phyloP scores from a whole-genome alignment of 2,113 vertebrate genomes.

The Forbesichthys agassizii region DNA sequence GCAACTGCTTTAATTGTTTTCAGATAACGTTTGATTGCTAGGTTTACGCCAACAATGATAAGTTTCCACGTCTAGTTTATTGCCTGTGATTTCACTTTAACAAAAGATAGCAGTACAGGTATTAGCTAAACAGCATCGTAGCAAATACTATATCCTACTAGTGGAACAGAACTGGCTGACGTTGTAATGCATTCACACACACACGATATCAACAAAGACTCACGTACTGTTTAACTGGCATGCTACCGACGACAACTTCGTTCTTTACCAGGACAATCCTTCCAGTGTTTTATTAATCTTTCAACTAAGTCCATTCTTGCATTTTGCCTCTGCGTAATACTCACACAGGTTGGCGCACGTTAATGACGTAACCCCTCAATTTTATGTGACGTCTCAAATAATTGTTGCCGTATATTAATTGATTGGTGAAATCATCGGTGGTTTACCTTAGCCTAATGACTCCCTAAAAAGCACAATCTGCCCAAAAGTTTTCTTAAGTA shows the following conservation, averaged over 20 bases:
- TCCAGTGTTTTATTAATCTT: conserved; percentile 15
- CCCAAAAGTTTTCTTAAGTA: too few relatives aligned
- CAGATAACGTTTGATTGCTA: conserved; percentile 35
- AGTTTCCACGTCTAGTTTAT: neutral
- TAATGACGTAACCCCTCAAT: too few relatives aligned
- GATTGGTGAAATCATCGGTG: too few relatives aligned
- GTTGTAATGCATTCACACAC: neutral
- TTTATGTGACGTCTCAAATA: too few relatives aligned
- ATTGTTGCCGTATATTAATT: too few relatives aligned
- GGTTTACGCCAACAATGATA: conserved; percentile 27
- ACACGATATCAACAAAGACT: conserved; percentile 7
- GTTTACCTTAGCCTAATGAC: too few relatives aligned
- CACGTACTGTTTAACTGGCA: conserved; percentile 2
- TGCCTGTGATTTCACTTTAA: neutral
- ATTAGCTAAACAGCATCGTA: neutral
- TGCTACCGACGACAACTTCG: conserved; percentile 27
- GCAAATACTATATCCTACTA: neutral
- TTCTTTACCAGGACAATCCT: conserved; percentile 7
- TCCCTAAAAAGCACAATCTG: too few relatives aligned
- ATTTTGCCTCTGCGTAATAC: too few relatives aligned
- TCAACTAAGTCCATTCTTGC: neutral
- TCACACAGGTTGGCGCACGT: too few relatives aligned
- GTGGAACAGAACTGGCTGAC: neutral
- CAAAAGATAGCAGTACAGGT: conserved; percentile 2
- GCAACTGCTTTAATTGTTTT: conserved; percentile 17